These are phyloP conservation scores for Dastarcus helophoroides DNA, from an alignment of 2,888 invertebrate species.

Conservation along the genomic window DNA sequence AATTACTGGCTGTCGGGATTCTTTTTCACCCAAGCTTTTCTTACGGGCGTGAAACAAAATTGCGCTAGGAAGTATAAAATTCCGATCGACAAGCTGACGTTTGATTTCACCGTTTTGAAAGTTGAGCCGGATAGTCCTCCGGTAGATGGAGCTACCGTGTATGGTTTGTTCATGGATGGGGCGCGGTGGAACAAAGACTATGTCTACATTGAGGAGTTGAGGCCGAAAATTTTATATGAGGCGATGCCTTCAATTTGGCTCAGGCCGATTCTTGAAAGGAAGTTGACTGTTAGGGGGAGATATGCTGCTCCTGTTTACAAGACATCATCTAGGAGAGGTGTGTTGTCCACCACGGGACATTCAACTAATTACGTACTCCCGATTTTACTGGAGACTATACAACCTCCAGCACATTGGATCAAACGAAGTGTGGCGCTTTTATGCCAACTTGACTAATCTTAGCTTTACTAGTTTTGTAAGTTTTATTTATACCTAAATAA, in stretches of 20 bases:
- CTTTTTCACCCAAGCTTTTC: conserved; percentile 85
- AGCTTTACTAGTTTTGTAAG: no score
- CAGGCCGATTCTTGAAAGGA: conserved; percentile 47
- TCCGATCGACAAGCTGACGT: conserved; percentile 72
- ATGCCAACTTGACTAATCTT: conserved; percentile 52
- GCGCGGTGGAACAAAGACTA: conserved; percentile 66
- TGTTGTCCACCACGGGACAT: conserved; percentile 72
- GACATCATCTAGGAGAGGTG: conserved; percentile 67
- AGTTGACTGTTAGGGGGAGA: conserved; percentile 39
- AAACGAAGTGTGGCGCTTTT: conserved; percentile 69
- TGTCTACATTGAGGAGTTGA: conserved; percentile 58
- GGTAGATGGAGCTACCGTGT: conserved; percentile 54
- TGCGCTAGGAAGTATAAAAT: conserved; percentile 76
- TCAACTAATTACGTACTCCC: conserved; percentile 77
- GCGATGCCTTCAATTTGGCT: conserved; percentile 69
- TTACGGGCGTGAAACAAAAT: conserved; percentile 85
- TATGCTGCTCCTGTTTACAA: conserved; percentile 72
- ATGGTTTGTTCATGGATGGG: conserved; percentile 74
- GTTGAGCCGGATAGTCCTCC: conserved; percentile 26
- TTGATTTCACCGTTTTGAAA: conserved; percentile 56
- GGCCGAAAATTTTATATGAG: conserved; percentile 71
- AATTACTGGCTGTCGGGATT: conserved; percentile 90
- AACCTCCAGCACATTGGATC: conserved; percentile 64
- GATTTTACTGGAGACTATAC: conserved; percentile 56
- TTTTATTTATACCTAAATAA: no score